Percentiles rank a stretch among this genome's conserved stretches.
These are phyloP conservation scores for Cyphomyrus plagiostoma DNA, from an alignment of 2,113 vertebrate species.

Conservation along the genomic window DNA sequence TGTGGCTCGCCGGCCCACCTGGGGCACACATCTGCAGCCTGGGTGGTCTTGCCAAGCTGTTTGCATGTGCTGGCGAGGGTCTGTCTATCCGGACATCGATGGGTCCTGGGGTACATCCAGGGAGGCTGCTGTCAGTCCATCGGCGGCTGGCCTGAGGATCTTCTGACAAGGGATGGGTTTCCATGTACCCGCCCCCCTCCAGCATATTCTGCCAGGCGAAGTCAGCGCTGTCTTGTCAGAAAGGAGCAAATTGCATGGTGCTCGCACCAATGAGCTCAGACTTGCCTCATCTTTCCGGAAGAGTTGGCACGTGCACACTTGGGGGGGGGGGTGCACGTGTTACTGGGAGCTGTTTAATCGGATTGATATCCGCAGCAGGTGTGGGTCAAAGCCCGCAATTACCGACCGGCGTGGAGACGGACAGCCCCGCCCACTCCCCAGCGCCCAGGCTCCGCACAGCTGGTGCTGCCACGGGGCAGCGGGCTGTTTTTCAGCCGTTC, in stretches of 20 bases:
- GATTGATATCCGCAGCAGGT: conserved; percentile 39
- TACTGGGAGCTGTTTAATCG: conserved; percentile 20
- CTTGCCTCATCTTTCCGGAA: conserved; percentile 8
- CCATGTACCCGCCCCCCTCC: not conserved
- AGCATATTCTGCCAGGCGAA: not conserved
- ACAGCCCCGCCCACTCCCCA: conserved; percentile 7
- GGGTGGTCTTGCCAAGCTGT: not conserved
- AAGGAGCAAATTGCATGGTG: conserved; percentile 30
- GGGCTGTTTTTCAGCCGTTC: not conserved
- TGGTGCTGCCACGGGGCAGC: not conserved
- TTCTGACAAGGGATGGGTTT: not conserved
- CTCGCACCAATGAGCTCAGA: conserved; percentile 37
- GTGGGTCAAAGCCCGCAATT: conserved; percentile 43
- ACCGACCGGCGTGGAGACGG: conserved; percentile 12
- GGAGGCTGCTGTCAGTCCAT: not conserved
- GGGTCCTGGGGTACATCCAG: not conserved
- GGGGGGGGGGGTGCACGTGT: not conserved
- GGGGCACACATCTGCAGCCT: not conserved
- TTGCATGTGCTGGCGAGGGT: not conserved
- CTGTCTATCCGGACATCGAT: not conserved
- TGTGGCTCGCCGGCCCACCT: not conserved
- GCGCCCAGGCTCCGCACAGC: not conserved
- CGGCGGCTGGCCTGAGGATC: not conserved
- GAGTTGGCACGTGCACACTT: conserved; percentile 34
- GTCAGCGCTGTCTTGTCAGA: not conserved